These are phyloP conservation scores for Petrocephalus schoutedeni DNA, from an alignment of 2,797 vertebrate species.

Conservation along the genomic window DNA sequence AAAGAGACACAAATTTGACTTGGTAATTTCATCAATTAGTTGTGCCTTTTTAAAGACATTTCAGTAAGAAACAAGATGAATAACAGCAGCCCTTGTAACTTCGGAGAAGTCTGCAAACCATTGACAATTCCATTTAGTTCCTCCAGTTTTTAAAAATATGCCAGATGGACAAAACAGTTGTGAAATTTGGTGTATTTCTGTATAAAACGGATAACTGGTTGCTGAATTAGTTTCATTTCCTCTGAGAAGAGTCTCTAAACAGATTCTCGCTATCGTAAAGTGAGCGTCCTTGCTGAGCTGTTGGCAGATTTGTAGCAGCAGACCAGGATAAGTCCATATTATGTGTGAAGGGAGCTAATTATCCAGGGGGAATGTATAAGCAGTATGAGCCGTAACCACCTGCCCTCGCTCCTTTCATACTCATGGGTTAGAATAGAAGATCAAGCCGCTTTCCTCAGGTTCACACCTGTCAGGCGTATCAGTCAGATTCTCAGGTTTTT, in stretches of 20 bases:
- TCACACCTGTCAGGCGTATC: not conserved
- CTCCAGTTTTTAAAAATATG: not conserved
- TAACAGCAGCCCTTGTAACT: not conserved
- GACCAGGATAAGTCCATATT: not conserved
- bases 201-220: not conserved
- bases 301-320: constrained; percentile 6
- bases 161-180: not conserved
- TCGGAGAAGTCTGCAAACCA: not conserved
- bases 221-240: constrained; percentile 2
- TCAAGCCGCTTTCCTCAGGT: not conserved
- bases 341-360: constrained; percentile 19
- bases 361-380: not conserved
- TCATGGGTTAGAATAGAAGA: not conserved
- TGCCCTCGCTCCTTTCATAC: not conserved
- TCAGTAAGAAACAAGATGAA: not conserved
- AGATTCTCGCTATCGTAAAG: not conserved
- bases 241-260: not conserved
- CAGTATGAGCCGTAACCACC: not conserved
- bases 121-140: not conserved
- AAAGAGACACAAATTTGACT: not conserved
- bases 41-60: not conserved
- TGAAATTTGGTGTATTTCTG: not conserved
- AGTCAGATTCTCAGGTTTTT: not conserved
- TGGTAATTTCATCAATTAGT: not conserved
- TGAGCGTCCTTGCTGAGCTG: not conserved